These are phyloP conservation scores for Strigamia crassipes DNA, from an alignment of 2,888 invertebrate genomes.

Conservation along the genomic window DNA sequence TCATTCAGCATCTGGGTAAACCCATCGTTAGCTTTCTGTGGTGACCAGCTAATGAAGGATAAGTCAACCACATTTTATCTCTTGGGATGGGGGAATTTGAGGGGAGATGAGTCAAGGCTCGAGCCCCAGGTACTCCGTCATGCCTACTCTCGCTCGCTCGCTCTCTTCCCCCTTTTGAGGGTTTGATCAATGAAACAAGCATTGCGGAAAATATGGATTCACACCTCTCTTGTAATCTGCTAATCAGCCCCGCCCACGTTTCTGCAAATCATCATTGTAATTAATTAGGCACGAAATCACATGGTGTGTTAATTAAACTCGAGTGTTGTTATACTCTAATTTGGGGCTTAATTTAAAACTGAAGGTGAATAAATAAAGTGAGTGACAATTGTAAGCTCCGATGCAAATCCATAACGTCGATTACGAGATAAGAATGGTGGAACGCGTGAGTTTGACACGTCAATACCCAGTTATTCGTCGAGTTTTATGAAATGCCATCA, in stretches of 20 bases:
- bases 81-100: conserved; percentile 36
- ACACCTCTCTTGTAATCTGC: conserved; percentile 42
- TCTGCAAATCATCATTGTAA: conserved; percentile 40
- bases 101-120: conserved; percentile 31
- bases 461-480: not conserved
- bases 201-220: conserved; percentile 42
- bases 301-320: conserved; percentile 40
- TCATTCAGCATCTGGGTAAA: conserved; percentile 38
- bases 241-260: conserved; percentile 39
- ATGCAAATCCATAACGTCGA: conserved; percentile 39
- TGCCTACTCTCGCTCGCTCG: not conserved
- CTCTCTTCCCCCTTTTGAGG: conserved; percentile 19
- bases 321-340: conserved; percentile 37
- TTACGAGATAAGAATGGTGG: not conserved
- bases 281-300: conserved; percentile 42
- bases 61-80: conserved; percentile 40
- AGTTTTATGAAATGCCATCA: not conserved
- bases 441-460: conserved; percentile 16
- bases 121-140: conserved; percentile 41
- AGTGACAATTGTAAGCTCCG: conserved; percentile 27
- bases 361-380: conserved; percentile 34
- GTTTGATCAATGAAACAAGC: conserved; percentile 33
- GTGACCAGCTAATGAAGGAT: conserved; percentile 31
- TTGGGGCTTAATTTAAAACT: conserved; percentile 35
- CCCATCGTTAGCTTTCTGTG: conserved; percentile 40